These are phyloP conservation scores for Betta splendens DNA, from an alignment of 2,797 vertebrate species.

Conservation along the genomic window DNA sequence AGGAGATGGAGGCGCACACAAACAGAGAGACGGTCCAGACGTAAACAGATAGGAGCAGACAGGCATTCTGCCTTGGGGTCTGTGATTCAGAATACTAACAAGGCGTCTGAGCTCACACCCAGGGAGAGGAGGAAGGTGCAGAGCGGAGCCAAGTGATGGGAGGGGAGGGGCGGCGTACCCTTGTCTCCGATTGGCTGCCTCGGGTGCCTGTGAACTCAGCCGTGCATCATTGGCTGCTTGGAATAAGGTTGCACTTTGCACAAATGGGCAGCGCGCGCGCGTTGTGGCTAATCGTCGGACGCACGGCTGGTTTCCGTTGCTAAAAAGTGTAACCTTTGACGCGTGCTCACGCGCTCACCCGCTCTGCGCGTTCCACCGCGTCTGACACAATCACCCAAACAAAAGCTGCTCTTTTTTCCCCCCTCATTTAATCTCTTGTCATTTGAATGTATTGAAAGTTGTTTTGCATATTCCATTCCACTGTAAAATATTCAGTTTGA, in stretches of 20 bases:
- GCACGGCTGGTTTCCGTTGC: too few species aligned
- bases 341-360: constrained; percentile 8
- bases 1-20: constrained; percentile 48
- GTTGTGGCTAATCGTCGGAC: constrained; percentile 1
- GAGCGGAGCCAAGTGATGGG: constrained; percentile 30
- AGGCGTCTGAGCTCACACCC: constrained; percentile 55
- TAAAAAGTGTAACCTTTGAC: not conserved
- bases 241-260: constrained; percentile 3
- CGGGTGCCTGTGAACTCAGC: constrained; percentile 9
- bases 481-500: constrained; percentile 27
- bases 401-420: constrained; percentile 36
- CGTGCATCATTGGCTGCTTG: constrained; percentile 18
- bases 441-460: constrained; percentile 38
- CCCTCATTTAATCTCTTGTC: constrained; percentile 51
- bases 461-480: constrained; percentile 47
- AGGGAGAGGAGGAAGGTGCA: constrained; percentile 53
- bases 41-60: constrained; percentile 70
- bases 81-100: constrained; percentile 74
- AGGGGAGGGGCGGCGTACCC: constrained; percentile 47
- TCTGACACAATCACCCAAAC: constrained; percentile 17
- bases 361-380: constrained; percentile 5
- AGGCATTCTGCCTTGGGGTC: constrained; percentile 57
- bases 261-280: not conserved
- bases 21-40: constrained; percentile 59
- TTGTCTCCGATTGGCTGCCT: constrained; percentile 55